A percentile compares a stretch with the other conserved stretches of the same genome.
phyloP scores from a whole-genome alignment of 2,888 invertebrate genomes.

The Pomacea canaliculata region DNA sequence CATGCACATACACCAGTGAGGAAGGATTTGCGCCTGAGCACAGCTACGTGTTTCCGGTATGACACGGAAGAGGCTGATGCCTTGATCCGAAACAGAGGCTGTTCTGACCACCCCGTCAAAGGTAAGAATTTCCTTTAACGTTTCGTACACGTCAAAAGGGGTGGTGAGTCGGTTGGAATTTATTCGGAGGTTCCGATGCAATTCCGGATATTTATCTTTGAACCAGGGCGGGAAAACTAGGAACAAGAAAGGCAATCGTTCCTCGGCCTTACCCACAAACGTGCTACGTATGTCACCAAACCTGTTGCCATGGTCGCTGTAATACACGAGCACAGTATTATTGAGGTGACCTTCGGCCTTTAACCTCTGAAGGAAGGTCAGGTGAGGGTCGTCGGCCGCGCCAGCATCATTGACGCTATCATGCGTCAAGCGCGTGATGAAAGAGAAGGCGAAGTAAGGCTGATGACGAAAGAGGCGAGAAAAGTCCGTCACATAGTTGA shows the following conservation, averaged over 20 bases:
- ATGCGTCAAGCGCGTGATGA: slow-evolving; percentile 87
- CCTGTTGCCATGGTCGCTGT: slow-evolving; percentile 92
- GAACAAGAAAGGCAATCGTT: slow-evolving; percentile 85
- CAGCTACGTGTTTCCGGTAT: slow-evolving; percentile 83
- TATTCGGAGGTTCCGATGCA: slow-evolving; percentile 76
- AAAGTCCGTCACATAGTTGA: slow-evolving; percentile 75
- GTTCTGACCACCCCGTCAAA: slow-evolving; percentile 39
- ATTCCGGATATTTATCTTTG: slow-evolving; percentile 75
- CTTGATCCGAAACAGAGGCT: slow-evolving; percentile 34
- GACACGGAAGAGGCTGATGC: slow-evolving; percentile 80
- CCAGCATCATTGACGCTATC: slow-evolving; percentile 85
- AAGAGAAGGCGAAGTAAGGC: slow-evolving; percentile 85
- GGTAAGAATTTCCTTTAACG: slow-evolving; percentile 77
- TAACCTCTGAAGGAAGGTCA: slow-evolving; percentile 73
- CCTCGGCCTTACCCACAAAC: slow-evolving; percentile 84
- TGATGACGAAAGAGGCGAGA: slow-evolving; percentile 74
- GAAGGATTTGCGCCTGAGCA: slow-evolving; percentile 80
- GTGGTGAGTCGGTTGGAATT: slow-evolving; percentile 82
- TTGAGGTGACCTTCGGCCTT: slow-evolving; percentile 62
- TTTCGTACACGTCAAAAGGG: slow-evolving; percentile 87
- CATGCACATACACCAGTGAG: slow-evolving; percentile 73
- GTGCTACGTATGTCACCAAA: slow-evolving; percentile 88
- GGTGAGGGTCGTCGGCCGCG: slow-evolving; percentile 79
- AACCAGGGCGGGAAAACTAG: slow-evolving; percentile 82
- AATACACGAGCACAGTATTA: slow-evolving; percentile 59